Evolutionary conservation across 2,797 vertebrate species (phyloP).

Genomic region (Myotis planiceps): DNA sequence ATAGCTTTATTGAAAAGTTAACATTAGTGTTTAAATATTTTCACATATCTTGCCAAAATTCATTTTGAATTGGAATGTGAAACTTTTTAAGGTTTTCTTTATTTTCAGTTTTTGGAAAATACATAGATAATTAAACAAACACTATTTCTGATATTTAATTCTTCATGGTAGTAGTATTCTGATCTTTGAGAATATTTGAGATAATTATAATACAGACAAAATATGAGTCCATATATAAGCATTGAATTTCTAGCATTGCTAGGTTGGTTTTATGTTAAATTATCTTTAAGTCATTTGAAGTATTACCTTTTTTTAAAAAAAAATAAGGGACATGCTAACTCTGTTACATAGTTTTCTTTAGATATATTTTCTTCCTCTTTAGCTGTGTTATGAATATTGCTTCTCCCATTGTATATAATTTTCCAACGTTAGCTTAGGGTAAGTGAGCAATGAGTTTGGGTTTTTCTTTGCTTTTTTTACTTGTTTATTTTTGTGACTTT

Average conservation of each 20-base stretch:
- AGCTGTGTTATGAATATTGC: background rate
- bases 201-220: background rate
- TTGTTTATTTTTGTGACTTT: background rate
- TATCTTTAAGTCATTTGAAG: conserved; percentile 2
- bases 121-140: background rate
- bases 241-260: conserved; percentile 43
- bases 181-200: conserved; percentile 40
- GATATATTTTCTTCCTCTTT: conserved; percentile 41
- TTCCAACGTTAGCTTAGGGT: background rate
- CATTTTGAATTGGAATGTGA: conserved; percentile 45
- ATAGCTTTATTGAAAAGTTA: conserved; percentile 7
- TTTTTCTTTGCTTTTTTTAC: background rate
- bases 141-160: conserved; percentile 44
- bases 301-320: background rate
- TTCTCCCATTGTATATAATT: conserved; percentile 28
- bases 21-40: conserved; percentile 36
- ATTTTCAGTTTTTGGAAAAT: conserved; percentile 2
- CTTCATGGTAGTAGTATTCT: background rate
- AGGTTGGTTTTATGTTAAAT: conserved; percentile 41
- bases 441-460: background rate
- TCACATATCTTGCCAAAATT: conserved; percentile 37
- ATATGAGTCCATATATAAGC: background rate
- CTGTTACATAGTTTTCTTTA: conserved; percentile 54
- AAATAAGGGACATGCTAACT: conserved; percentile 10
- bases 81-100: background rate